Conservation (phyloP, 2,797 vertebrate species). For the Bradypodion pumilum region DNA sequence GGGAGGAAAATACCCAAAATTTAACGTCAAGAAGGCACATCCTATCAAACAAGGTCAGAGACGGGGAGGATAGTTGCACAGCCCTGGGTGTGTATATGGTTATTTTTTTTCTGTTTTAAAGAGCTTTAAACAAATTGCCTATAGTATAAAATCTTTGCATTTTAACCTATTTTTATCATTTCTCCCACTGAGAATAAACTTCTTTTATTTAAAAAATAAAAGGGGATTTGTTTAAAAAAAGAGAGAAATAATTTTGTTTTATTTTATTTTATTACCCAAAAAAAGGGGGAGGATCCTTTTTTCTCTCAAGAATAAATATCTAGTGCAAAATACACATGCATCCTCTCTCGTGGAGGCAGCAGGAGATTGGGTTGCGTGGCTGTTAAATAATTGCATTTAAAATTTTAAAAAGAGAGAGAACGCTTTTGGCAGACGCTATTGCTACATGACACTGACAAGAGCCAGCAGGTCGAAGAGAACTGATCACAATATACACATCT, state of each 20-base stretch:
- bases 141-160: not conserved
- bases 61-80: not conserved
- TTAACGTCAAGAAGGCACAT: not conserved
- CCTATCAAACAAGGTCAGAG: not conserved
- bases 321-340: too few species aligned
- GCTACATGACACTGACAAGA: not conserved
- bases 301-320: not conserved
- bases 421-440: not conserved
- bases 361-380: not conserved
- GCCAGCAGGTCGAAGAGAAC: not conserved
- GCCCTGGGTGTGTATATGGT: not conserved
- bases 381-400: not conserved
- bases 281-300: fast-evolving
- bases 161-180: not conserved
- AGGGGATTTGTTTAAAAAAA: not conserved
- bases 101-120: not conserved
- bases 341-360: not conserved
- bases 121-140: not conserved
- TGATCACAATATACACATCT: too few species aligned
- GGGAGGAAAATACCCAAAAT: not conserved
- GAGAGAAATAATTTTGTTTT: not conserved
- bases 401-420: not conserved
- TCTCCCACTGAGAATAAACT: not conserved
- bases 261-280: not conserved
- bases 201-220: not conserved